Conservation (phyloP, 2,797 vertebrate species). For the Rhinogobio ventralis region DNA sequence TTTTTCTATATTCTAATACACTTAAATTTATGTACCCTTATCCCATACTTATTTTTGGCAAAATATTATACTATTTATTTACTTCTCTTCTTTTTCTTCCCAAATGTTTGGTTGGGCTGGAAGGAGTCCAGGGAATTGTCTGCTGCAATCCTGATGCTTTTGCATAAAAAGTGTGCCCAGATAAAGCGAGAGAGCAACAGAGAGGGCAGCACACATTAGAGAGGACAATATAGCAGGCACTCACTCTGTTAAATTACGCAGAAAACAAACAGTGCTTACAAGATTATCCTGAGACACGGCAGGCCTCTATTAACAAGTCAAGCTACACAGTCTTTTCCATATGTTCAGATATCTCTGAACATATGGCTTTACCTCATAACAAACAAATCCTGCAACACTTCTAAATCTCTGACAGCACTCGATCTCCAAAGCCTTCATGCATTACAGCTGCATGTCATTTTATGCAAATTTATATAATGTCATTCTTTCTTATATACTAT, state of each 20-base stretch:
- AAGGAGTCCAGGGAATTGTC: background rate
- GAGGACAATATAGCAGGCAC: conserved; percentile 10
- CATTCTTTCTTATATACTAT: background rate
- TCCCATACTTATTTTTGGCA: background rate
- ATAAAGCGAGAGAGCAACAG: background rate
- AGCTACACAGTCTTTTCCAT: conserved; percentile 30
- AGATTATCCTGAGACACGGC: conserved; percentile 60
- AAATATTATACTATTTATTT: background rate
- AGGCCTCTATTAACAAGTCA: conserved; percentile 55
- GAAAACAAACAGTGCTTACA: conserved; percentile 62
- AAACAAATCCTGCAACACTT: conserved; percentile 1
- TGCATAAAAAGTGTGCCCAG: background rate
- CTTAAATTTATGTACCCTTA: background rate
- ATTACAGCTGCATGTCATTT: background rate
- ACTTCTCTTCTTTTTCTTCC: background rate
- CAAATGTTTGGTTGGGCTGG: background rate
- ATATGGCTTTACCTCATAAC: conserved; percentile 23
- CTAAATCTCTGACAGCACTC: background rate
- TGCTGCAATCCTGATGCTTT: background rate
- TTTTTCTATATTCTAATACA: too few relatives aligned
- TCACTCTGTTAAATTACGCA: conserved; percentile 61
- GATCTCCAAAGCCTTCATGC: background rate
- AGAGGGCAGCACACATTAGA: conserved; percentile 15
- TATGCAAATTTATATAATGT: background rate
- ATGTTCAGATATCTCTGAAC: conserved; percentile 44